These are phyloP conservation scores for Phacellophora camtschatica DNA, from an alignment of 30 jellyfish, hydroid and myxozoan genomes.

Conservation along the genomic window DNA sequence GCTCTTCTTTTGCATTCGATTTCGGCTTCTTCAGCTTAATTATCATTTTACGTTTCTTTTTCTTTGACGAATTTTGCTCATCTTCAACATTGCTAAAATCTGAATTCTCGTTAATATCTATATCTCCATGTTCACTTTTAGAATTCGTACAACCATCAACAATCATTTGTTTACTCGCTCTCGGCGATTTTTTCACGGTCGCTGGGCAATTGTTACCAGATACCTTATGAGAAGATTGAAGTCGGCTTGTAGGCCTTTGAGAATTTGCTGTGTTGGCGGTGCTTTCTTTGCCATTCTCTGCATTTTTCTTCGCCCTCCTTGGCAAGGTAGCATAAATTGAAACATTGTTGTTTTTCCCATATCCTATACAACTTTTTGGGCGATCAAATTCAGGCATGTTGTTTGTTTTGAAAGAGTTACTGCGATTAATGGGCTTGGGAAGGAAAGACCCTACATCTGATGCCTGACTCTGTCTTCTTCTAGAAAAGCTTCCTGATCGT, in stretches of 20 bases:
- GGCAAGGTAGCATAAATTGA: constrained; percentile 39
- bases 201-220: too few species aligned
- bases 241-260: too few species aligned
- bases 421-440: constrained; percentile 14
- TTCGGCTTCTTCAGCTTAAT: neutral
- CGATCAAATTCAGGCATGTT: constrained; percentile 8
- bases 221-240: too few species aligned
- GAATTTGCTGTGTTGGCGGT: too few species aligned
- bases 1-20: neutral
- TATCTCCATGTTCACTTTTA: neutral
- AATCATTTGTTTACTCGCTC: too few species aligned
- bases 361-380: constrained; percentile 1
- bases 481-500: neutral
- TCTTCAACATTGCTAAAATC: neutral
- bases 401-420: neutral
- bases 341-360: neutral
- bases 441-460: neutral
- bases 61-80: neutral
- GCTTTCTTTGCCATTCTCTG: neutral
- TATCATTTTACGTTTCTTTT: neutral
- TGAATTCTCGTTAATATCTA: neutral
- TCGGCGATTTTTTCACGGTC: too few species aligned
- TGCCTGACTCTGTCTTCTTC: neutral
- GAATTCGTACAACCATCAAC: neutral
- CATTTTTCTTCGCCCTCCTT: neutral